Percentiles rank a stretch among this genome's conserved stretches.
Conservation (phyloP, 1,140 invertebrate genomes). For the Psix sp. region DNA sequence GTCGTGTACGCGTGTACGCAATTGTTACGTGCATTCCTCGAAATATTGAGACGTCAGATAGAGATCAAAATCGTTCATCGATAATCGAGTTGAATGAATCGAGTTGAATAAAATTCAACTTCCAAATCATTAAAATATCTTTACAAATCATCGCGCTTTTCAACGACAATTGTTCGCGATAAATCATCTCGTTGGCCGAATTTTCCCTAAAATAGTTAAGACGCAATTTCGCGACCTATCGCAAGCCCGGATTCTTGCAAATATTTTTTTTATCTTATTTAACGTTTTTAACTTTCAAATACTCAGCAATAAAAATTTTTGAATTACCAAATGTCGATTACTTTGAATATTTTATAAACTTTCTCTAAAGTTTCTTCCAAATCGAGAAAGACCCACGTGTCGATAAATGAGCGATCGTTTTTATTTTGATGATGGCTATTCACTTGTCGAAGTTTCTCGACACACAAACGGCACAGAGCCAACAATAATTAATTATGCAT, state of each 20-base stretch:
- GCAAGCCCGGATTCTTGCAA: constrained; percentile 65
- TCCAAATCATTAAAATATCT: constrained; percentile 57
- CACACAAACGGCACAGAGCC: constrained; percentile 30
- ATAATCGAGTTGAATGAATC: no score
- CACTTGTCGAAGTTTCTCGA: not conserved
- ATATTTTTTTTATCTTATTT: constrained; percentile 69
- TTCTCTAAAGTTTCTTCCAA: constrained; percentile 60
- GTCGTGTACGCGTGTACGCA: constrained; percentile 68
- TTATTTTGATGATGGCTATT: not conserved
- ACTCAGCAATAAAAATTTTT: constrained; percentile 57
- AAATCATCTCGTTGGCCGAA: constrained; percentile 61
- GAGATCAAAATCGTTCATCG: constrained; percentile 51
- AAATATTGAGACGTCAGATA: constrained; percentile 46
- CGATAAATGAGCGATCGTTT: constrained; percentile 25
- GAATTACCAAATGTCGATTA: constrained; percentile 64
- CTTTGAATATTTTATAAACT: not conserved
- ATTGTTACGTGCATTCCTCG: constrained; percentile 21
- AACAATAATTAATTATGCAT: constrained; percentile 64
- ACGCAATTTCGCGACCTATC: no score
- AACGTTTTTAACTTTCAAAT: constrained; percentile 63
- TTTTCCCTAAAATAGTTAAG: constrained; percentile 71
- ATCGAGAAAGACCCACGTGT: constrained; percentile 64
- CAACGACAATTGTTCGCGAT: constrained; percentile 59
- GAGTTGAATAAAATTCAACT: constrained; percentile 40
- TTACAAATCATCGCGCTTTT: constrained; percentile 50